Evolutionary conservation across 2,113 vertebrate genomes (phyloP).

Genomic region (Scomber colias): DNA sequence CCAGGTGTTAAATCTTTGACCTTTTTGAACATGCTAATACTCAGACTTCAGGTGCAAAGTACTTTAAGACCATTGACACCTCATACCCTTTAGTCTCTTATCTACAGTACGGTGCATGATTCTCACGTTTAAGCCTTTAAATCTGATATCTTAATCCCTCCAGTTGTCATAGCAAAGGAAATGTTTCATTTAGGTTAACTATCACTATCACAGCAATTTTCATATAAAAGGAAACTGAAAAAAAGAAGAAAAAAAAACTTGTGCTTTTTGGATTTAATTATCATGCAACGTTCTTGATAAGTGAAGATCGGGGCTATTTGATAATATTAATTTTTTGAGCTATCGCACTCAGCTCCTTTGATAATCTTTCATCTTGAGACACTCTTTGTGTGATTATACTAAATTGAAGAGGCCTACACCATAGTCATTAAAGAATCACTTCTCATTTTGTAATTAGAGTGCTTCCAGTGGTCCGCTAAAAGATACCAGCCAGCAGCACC

Average conservation of each 20-base stretch:
- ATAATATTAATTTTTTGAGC: conserved; percentile 77
- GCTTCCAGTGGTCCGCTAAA: conserved; percentile 64
- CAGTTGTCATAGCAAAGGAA: conserved; percentile 38
- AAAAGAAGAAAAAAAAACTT: conserved; percentile 50
- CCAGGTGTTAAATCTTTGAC: too few species aligned
- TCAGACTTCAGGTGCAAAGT: too few species aligned
- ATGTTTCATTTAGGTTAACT: conserved; percentile 54
- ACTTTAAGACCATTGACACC: too few species aligned
- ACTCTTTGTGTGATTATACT: conserved; percentile 78
- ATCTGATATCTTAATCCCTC: conserved; percentile 19
- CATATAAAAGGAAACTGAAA: conserved; percentile 49
- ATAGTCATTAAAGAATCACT: conserved; percentile 81
- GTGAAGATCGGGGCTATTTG: conserved; percentile 77
- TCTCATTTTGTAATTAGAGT: conserved; percentile 78
- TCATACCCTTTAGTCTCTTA: too few species aligned
- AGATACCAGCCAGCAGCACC: conserved; percentile 30
- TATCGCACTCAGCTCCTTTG: conserved; percentile 73
- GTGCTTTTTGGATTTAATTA: conserved; percentile 72
- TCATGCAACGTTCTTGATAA: conserved; percentile 75
- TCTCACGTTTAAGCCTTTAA: too few species aligned
- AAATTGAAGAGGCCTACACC: conserved; percentile 81
- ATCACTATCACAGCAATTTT: conserved; percentile 52
- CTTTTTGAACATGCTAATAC: too few species aligned
- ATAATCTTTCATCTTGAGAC: conserved; percentile 83
- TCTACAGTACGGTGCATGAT: too few species aligned